A percentile compares a stretch with the other conserved stretches of the same genome.
Evolutionary conservation across 2,888 invertebrate genomes (phyloP).

Genomic region (Coremacera marginata): DNA sequence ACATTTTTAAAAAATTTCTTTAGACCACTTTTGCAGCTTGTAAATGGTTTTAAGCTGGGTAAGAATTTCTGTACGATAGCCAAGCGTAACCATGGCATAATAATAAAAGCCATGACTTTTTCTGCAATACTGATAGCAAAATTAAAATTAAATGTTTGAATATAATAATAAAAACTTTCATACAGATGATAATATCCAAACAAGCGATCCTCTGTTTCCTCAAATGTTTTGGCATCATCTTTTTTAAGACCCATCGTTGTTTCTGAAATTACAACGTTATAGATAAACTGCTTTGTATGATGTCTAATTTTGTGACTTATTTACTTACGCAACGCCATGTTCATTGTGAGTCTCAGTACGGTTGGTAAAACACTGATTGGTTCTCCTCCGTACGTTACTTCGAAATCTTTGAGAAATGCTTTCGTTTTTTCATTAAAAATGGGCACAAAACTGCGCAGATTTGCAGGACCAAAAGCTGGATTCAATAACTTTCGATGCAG

Average conservation of each 20-base stretch:
- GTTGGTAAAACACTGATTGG: slow-evolving; percentile 30
- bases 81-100: neutral
- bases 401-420: slow-evolving; percentile 24
- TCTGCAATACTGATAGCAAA: neutral
- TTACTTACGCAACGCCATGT: slow-evolving; percentile 39
- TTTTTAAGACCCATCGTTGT: slow-evolving; percentile 46
- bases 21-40: no score
- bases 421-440: slow-evolving; percentile 43
- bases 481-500: slow-evolving; percentile 43
- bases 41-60: no score
- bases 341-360: slow-evolving; percentile 31
- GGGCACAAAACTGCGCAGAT: slow-evolving; percentile 43
- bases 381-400: slow-evolving; percentile 16
- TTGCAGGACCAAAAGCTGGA: slow-evolving; percentile 42
- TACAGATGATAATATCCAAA: no score
- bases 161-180: no score
- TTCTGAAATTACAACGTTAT: slow-evolving; percentile 34
- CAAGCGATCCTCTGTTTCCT: no score
- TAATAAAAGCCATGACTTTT: neutral
- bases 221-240: neutral
- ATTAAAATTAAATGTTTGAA: no score
- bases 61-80: no score
- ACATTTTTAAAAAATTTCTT: no score
- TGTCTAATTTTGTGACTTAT: neutral
- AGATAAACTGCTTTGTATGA: no score